These are phyloP conservation scores for Schizothorax lantsangensis DNA, from an alignment of 2,797 vertebrate species.

Conservation along the genomic window DNA sequence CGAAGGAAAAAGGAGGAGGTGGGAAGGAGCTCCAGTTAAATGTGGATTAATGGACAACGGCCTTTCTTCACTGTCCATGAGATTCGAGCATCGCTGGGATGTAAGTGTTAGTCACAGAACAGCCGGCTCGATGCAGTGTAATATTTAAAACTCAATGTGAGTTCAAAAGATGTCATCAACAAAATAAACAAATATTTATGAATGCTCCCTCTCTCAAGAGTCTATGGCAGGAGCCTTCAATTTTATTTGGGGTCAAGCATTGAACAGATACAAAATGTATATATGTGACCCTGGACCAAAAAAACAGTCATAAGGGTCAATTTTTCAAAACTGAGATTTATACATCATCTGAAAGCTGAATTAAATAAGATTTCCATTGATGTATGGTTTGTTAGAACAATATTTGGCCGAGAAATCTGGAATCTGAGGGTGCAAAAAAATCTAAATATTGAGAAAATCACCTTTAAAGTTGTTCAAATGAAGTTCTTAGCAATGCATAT, in stretches of 20 bases:
- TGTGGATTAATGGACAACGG: conserved; percentile 31
- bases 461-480: too few relatives aligned
- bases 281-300: too few relatives aligned
- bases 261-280: not conserved
- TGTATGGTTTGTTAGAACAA: too few relatives aligned
- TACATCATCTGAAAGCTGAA: too few relatives aligned
- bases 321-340: too few relatives aligned
- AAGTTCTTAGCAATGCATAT: too few relatives aligned
- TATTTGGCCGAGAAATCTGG: too few relatives aligned
- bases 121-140: conserved; percentile 1
- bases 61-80: conserved; percentile 5
- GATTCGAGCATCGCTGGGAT: not conserved
- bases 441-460: too few relatives aligned
- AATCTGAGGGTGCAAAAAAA: too few relatives aligned
- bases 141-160: not conserved
- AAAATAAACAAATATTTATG: not conserved
- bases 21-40: conserved; percentile 23
- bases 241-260: not conserved
- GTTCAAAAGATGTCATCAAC: not conserved
- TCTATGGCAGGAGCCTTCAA: not conserved
- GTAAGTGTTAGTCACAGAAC: not conserved
- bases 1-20: conserved; percentile 4
- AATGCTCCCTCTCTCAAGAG: not conserved
- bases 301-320: too few relatives aligned
- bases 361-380: too few relatives aligned